Base-by-base conservation (phyloP, 1,140 invertebrate genomes). In the Onthophagus taurus region DNA sequence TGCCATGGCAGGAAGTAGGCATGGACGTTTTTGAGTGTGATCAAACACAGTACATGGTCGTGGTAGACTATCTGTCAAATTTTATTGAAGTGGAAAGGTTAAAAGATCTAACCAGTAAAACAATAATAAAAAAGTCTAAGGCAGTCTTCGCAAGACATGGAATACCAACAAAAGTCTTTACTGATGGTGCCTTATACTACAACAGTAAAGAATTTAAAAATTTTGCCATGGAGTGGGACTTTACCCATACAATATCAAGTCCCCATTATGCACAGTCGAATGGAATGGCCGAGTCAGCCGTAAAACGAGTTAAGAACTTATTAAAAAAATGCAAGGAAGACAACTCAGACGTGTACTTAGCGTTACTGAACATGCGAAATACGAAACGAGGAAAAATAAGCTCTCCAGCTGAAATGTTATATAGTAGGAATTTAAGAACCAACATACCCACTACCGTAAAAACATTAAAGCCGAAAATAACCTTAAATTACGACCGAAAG, bases 151-250 rank as follows among this genome's bases (percentile, higher is more conserved):
- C 49, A n/a, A 48, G 41, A 18, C 49, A 43, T 49, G 59, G 58
- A 11, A 49, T 67, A 13, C 63, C 64, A 2, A n/a, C n/a, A n/a
- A 42, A 55, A 13, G 44, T 42, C 37, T 35, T 66, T 4, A 52
- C 66, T 4, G 55, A 57, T 6, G 67, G 69, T 45, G 56, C 61
- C 47, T 54, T 49, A 7, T 37, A 48, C 0, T 50, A 44, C 38
- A 50, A 37, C 35, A 45, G 34, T 41, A 18, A 24, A 11, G 41
- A 61, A 14, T 66, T 68, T 36, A 35, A 37, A 48, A 26, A 56
- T 30, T 70, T 70, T 51, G 47, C 57, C 7, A 47, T 54, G 23
- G 42, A 57, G 2, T 69, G 60, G 57, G 50, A 55, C 12, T 63
- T 71, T 45, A 41, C 45, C 2, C 54, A 65, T 31, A 41, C 52